Percentiles rank a stretch among this genome's conserved stretches.
Evolutionary conservation across 2,888 invertebrate genomes (phyloP).

Genomic region (Ypsolopha sequella): DNA sequence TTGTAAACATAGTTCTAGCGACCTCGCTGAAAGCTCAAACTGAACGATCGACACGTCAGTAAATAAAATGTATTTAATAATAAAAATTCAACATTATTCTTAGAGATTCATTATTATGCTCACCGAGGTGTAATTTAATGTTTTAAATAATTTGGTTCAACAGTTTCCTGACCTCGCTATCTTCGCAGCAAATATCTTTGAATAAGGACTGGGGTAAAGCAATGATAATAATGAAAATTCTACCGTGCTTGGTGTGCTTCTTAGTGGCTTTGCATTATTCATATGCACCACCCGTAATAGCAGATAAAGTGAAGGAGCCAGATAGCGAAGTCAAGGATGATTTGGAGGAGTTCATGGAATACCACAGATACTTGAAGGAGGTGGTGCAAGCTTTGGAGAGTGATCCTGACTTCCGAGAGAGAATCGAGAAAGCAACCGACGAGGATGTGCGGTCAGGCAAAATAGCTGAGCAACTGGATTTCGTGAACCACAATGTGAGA

Average conservation of each 20-base stretch:
- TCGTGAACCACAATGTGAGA: slow-evolving; percentile 89
- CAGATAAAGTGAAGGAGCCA: slow-evolving; percentile 54
- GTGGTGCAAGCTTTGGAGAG: slow-evolving; percentile 91
- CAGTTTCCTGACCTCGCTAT: too few species aligned
- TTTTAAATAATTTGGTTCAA: too few species aligned
- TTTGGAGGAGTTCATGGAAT: slow-evolving; percentile 76
- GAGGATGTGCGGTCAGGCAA: slow-evolving; percentile 91
- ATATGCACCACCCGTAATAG: slow-evolving; percentile 68
- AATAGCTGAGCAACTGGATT: slow-evolving; percentile 91
- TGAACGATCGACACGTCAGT: too few species aligned
- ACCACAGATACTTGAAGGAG: slow-evolving; percentile 90
- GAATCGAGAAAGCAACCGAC: slow-evolving; percentile 84
- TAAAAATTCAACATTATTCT: too few species aligned
- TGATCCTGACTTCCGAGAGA: slow-evolving; percentile 85
- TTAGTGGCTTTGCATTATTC: slow-evolving; percentile 41
- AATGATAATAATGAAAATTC: slow-evolving; percentile 35
- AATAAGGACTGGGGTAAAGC: too few species aligned
- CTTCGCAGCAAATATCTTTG: too few species aligned
- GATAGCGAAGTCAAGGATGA: slow-evolving; percentile 59
- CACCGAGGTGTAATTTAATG: too few species aligned
- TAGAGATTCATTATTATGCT: too few species aligned
- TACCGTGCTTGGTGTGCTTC: slow-evolving; percentile 25
- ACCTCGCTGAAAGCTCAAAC: too few species aligned
- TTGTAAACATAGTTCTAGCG: too few species aligned
- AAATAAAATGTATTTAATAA: too few species aligned